phyloP scores from a whole-genome alignment of 2,888 invertebrate species.

The Epiblema foenella region DNA sequence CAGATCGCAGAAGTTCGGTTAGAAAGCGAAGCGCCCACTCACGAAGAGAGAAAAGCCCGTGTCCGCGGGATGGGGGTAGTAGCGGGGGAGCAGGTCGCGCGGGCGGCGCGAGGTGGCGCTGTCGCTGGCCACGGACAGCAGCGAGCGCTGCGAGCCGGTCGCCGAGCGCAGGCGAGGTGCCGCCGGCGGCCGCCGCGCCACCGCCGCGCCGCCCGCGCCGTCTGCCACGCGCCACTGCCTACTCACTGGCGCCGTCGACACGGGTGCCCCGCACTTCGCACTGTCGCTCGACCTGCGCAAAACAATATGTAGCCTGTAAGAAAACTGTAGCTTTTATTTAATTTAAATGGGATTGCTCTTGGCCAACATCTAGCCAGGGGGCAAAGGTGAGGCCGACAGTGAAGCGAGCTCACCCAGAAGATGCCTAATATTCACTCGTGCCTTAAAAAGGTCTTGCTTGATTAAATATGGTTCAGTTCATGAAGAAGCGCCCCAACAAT shows the following conservation, averaged over 20 bases:
- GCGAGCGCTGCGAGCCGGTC: slow-evolving; percentile 78
- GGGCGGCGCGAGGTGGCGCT: slow-evolving; percentile 78
- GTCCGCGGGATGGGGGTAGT: slow-evolving; percentile 74
- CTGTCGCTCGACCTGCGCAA: slow-evolving; percentile 87
- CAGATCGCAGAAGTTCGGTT: slow-evolving; percentile 69
- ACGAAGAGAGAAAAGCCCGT: slow-evolving; percentile 82
- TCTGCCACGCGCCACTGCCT: slow-evolving; percentile 75
- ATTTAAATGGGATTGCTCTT: too few species aligned
- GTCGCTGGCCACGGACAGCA: slow-evolving; percentile 82
- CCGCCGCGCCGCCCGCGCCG: slow-evolving; percentile 56
- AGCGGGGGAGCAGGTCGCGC: slow-evolving; percentile 71
- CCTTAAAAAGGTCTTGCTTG: too few species aligned
- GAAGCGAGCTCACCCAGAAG: too few species aligned
- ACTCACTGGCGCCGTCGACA: slow-evolving; percentile 84
- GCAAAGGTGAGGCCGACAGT: too few species aligned
- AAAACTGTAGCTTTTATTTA: too few species aligned
- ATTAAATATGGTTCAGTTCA: too few species aligned
- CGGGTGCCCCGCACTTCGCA: slow-evolving; percentile 85
- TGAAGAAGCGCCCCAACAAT: too few species aligned
- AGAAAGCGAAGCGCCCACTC: slow-evolving; percentile 84
- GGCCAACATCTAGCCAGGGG: too few species aligned
- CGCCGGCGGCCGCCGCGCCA: slow-evolving; percentile 65
- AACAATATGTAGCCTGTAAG: slow-evolving; percentile 33
- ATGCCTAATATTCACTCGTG: too few species aligned
- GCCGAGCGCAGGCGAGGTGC: slow-evolving; percentile 61